Conservation (phyloP, 2,888 invertebrate species). For the Melipona beecheii region DNA sequence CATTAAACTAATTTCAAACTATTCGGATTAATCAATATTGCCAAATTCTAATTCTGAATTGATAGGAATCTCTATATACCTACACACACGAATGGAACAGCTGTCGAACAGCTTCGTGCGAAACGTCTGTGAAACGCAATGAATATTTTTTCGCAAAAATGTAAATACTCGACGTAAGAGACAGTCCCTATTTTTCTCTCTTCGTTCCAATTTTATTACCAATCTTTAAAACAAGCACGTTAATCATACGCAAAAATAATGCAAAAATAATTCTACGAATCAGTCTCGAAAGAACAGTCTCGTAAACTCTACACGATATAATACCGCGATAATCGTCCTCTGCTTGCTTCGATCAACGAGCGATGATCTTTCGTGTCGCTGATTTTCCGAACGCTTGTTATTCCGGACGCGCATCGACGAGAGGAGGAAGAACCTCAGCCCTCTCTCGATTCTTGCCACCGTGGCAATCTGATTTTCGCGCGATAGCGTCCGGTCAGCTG, state of each 20-base stretch:
- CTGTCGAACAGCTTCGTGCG: no score
- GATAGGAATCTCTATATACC: background rate
- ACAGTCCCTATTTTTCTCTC: background rate
- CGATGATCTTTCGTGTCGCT: background rate
- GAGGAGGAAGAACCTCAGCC: background rate
- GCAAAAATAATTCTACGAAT: no score
- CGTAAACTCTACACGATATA: no score
- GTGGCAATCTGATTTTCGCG: background rate
- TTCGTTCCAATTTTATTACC: background rate
- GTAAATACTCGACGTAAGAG: background rate
- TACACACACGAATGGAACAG: background rate
- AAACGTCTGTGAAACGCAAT: no score
- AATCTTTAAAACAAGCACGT: background rate
- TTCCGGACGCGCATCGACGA: background rate
- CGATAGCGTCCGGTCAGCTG: constrained; percentile 1
- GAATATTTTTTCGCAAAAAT: background rate
- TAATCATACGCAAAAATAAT: no score
- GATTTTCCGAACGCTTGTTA: background rate
- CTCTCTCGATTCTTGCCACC: background rate
- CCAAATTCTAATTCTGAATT: background rate
- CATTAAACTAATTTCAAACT: background rate
- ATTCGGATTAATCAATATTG: background rate
- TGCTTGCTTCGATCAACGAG: background rate
- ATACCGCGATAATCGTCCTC: background rate
- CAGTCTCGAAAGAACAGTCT: no score